Conservation (phyloP, 2,797 vertebrate species). For the Pelodytes ibericus region DNA sequence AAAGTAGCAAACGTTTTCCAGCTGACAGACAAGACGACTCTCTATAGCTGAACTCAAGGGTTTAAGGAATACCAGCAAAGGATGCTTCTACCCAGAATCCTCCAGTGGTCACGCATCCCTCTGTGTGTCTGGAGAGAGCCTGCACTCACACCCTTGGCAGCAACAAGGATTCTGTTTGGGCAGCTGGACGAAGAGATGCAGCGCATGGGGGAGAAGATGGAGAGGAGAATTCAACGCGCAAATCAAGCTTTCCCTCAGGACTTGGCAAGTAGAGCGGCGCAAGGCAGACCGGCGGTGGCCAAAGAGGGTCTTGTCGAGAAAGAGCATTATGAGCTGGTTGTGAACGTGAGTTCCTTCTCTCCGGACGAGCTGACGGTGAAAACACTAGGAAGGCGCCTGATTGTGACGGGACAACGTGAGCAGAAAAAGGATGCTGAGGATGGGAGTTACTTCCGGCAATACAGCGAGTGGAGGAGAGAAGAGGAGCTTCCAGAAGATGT, state of each 20-base stretch:
- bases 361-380: slow-evolving; percentile 73
- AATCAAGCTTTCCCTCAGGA: slow-evolving; percentile 6
- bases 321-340: slow-evolving; percentile 70
- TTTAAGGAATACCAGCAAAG: neutral
- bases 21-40: neutral
- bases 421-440: slow-evolving; percentile 65
- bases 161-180: slow-evolving; percentile 57
- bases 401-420: slow-evolving; percentile 70
- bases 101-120: slow-evolving; percentile 54
- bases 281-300: neutral
- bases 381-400: slow-evolving; percentile 70
- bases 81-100: slow-evolving; percentile 62
- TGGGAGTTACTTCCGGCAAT: slow-evolving; percentile 70
- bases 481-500: slow-evolving; percentile 71
- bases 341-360: slow-evolving; percentile 74
- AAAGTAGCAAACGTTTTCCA: neutral
- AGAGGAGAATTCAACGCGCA: slow-evolving; percentile 19
- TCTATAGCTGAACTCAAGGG: neutral
- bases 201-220: slow-evolving; percentile 14
- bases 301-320: neutral
- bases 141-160: slow-evolving; percentile 58
- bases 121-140: slow-evolving; percentile 58
- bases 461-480: slow-evolving; percentile 75
- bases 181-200: slow-evolving; percentile 55
- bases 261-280: neutral